A percentile compares a stretch with the other conserved stretches of the same genome.
These are phyloP conservation scores for Drosophila trichaetosa DNA, from an alignment of 2,888 invertebrate species.

Conservation along the genomic window DNA sequence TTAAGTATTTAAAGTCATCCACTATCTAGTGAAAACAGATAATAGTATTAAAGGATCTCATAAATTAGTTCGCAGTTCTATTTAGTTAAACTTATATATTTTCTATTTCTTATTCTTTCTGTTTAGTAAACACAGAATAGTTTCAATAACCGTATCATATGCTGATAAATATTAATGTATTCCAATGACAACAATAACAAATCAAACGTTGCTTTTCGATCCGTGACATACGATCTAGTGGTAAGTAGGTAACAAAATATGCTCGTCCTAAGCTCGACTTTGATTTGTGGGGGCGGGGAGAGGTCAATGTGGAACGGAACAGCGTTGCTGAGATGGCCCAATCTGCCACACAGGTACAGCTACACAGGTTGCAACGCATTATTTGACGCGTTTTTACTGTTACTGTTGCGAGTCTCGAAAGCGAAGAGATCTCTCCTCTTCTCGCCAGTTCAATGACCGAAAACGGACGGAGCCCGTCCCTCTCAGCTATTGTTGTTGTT, in stretches of 20 bases:
- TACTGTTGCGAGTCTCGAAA: slow-evolving; percentile 71
- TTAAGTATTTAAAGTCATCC: background rate
- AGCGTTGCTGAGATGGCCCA: slow-evolving; percentile 24
- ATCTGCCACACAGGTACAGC: slow-evolving; percentile 32
- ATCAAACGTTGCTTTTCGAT: background rate
- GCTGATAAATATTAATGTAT: background rate
- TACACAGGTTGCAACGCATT: slow-evolving; percentile 48
- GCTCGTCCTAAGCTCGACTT: background rate
- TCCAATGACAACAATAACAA: background rate
- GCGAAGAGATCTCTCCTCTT: slow-evolving; percentile 63
- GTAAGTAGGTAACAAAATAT: slow-evolving; percentile 15
- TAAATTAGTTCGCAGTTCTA: background rate
- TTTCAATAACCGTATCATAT: background rate
- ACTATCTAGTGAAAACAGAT: background rate
- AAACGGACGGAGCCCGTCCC: slow-evolving; percentile 62
- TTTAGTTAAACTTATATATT: background rate
- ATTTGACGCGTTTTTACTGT: slow-evolving; percentile 61
- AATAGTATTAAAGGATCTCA: background rate
- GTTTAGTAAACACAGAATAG: background rate
- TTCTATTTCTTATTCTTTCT: background rate
- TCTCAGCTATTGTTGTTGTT: slow-evolving; percentile 49
- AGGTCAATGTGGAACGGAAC: slow-evolving; percentile 33
- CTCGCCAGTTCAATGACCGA: slow-evolving; percentile 71
- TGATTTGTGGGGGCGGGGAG: slow-evolving; percentile 25
- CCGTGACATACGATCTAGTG: background rate